These are phyloP conservation scores for Pantherophis alleghaniensis DNA, from an alignment of 2,797 vertebrate species.

Conservation along the genomic window DNA sequence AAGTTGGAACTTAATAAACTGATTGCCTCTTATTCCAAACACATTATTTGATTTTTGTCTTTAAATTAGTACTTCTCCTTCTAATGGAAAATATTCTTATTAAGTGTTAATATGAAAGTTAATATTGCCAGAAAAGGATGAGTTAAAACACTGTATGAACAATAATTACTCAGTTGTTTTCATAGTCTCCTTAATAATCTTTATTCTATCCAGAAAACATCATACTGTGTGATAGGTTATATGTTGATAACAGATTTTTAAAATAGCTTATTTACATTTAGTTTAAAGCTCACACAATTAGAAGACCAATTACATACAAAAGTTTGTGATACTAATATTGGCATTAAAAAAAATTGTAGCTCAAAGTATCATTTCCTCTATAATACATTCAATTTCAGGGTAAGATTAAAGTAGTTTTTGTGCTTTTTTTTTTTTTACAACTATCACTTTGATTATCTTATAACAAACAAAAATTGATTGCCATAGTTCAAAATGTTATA, in stretches of 20 bases:
- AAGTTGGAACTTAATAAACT: neutral
- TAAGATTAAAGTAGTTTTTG: neutral
- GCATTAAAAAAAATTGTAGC: neutral
- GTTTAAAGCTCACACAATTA: neutral
- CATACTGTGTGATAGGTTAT: conserved; percentile 6
- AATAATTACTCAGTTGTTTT: neutral
- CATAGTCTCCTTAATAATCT: neutral
- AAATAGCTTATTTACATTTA: neutral
- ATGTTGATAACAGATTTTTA: neutral
- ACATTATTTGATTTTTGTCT: neutral
- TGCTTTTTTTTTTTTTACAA: neutral
- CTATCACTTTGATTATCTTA: conserved; percentile 16
- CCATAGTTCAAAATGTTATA: conserved; percentile 12
- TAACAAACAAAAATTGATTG: conserved; percentile 21
- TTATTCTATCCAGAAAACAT: neutral
- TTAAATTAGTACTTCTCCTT: neutral
- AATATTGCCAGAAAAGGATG: neutral
- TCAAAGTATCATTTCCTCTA: neutral
- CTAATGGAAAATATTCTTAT: neutral
- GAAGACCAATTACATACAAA: neutral
- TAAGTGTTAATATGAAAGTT: neutral
- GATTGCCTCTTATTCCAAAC: neutral
- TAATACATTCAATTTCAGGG: neutral
- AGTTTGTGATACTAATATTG: neutral
- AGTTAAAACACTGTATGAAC: neutral